Percentiles rank a stretch among this genome's conserved stretches.
These are phyloP conservation scores for Lepisosteus oculatus DNA, from an alignment of 2,113 vertebrate species.

Conservation along the genomic window DNA sequence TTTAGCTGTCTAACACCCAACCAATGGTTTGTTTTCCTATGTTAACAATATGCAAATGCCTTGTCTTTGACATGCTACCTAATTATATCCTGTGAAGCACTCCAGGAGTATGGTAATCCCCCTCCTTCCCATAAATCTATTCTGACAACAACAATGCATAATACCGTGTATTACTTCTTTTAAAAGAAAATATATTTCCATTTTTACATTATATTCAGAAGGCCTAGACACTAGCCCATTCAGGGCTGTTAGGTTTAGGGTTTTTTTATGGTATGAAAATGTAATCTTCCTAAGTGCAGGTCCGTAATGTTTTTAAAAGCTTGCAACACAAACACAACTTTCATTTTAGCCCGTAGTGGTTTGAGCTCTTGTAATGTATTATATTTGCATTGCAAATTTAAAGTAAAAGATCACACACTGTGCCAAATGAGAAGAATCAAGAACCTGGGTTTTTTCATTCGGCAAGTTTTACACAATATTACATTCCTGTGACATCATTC, in stretches of 20 bases:
- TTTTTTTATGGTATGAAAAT: constrained; percentile 41
- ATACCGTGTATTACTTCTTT: no score
- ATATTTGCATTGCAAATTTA: constrained; percentile 44
- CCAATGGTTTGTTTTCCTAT: no score
- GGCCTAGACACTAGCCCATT: constrained; percentile 2
- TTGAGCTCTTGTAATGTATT: constrained; percentile 43
- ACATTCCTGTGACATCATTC: constrained; percentile 42
- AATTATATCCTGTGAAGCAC: no score
- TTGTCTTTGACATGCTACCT: no score
- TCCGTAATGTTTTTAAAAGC: constrained; percentile 55
- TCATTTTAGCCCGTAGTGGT: constrained; percentile 50
- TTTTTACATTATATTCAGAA: neutral
- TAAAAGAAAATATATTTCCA: neutral
- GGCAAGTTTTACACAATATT: constrained; percentile 22
- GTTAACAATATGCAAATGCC: no score
- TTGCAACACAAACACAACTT: constrained; percentile 44
- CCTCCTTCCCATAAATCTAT: no score
- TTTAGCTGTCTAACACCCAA: no score
- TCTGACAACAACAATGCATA: no score
- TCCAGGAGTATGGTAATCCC: no score
- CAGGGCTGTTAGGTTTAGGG: constrained; percentile 23
- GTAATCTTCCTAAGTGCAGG: constrained; percentile 58
- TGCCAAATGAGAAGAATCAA: constrained; percentile 8
- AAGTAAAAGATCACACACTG: constrained; percentile 13
- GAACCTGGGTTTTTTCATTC: neutral